These are phyloP conservation scores for Premnoplex brunnescens DNA, from an alignment of 2,797 vertebrate species.

Conservation along the genomic window DNA sequence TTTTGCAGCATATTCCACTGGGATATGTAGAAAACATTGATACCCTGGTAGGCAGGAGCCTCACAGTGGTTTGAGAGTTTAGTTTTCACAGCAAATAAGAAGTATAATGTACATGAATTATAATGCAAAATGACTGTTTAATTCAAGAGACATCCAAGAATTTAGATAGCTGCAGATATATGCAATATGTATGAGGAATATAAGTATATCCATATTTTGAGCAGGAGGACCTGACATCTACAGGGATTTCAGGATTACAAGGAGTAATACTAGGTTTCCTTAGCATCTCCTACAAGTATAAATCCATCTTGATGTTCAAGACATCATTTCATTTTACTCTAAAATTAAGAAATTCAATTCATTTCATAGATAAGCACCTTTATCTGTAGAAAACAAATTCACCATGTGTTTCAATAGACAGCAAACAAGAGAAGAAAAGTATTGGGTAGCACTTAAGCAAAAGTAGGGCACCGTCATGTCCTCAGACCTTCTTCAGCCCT, in stretches of 20 bases:
- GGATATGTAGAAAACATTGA: constrained; percentile 24
- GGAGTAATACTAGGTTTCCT: not conserved
- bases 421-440: not conserved
- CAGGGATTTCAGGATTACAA: constrained; percentile 3
- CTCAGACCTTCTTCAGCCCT: not conserved
- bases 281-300: not conserved
- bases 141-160: constrained; percentile 46
- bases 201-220: constrained; percentile 10
- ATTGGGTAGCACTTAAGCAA: not conserved
- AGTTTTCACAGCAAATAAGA: constrained; percentile 20
- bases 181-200: constrained; percentile 52
- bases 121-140: constrained; percentile 38
- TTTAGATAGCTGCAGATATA: constrained; percentile 34
- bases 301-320: not conserved
- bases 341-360: not conserved
- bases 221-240: not conserved
- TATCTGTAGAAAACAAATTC: not conserved
- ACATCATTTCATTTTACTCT: not conserved
- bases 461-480: not conserved
- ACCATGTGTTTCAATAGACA: not conserved
- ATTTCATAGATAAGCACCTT: not conserved
- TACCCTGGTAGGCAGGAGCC: not conserved
- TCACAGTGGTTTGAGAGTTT: constrained; percentile 6
- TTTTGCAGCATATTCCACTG: not conserved
- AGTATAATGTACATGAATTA: constrained; percentile 30